A percentile compares a stretch with the other conserved stretches of the same genome.
Conservation (phyloP, 2,888 invertebrate species). For the Mythimna vitellina region DNA sequence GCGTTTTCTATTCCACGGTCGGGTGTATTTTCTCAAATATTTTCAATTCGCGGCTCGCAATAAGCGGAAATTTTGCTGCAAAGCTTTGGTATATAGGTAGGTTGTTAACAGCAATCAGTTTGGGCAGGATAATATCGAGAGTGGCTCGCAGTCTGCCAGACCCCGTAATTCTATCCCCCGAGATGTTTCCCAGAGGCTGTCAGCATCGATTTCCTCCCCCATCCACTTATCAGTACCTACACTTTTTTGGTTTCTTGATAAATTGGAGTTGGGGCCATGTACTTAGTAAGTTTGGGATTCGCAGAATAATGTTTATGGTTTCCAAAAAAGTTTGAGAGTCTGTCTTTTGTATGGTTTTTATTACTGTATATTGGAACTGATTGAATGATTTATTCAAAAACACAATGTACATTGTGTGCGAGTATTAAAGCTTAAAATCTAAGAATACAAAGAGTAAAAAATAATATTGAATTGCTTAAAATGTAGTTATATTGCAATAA, state of each 20-base stretch:
- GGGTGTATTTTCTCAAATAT: slow-evolving; percentile 44
- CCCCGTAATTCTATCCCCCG: slow-evolving; percentile 67
- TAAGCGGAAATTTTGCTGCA: slow-evolving; percentile 41
- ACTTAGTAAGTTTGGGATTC: slow-evolving; percentile 31
- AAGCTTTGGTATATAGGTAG: slow-evolving; percentile 18
- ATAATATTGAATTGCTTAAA: too few species aligned
- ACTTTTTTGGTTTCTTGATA: slow-evolving; percentile 49
- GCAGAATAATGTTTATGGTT: slow-evolving; percentile 5
- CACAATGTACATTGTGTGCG: too few species aligned
- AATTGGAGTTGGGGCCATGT: slow-evolving; percentile 38
- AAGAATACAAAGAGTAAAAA: too few species aligned
- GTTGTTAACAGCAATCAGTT: slow-evolving; percentile 63
- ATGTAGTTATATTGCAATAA: too few species aligned
- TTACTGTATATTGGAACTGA: neutral
- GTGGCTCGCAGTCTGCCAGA: slow-evolving; percentile 66
- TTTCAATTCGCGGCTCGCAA: slow-evolving; percentile 56
- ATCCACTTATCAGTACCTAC: slow-evolving; percentile 55
- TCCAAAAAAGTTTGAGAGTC: slow-evolving; percentile 8
- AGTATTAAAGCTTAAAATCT: too few species aligned
- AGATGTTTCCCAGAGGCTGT: slow-evolving; percentile 66
- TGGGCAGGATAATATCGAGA: slow-evolving; percentile 71
- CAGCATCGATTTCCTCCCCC: slow-evolving; percentile 67
- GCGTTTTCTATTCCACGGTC: slow-evolving; percentile 34
- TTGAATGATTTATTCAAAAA: too few species aligned
- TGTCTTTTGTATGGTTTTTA: slow-evolving; percentile 19